A percentile compares a stretch with the other conserved stretches of the same genome.
Evolutionary conservation across 2,888 invertebrate species (phyloP).

Genomic region (Fabriciana adippe): DNA sequence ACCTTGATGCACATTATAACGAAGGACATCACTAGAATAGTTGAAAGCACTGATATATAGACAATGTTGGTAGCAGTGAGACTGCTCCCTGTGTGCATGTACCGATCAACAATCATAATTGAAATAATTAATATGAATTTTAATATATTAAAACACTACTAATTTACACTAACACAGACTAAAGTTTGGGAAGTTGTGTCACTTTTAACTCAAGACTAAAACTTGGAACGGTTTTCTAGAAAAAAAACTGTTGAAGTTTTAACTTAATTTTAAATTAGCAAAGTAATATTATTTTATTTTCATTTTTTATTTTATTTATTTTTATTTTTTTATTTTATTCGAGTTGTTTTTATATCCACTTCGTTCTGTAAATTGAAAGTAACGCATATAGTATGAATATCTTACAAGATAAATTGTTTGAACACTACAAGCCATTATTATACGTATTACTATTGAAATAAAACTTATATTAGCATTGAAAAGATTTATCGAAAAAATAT

Average conservation of each 20-base stretch:
- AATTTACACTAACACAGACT: conserved; percentile 1
- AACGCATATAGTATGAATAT: neutral
- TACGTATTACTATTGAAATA: neutral
- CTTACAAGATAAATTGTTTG: too few species aligned
- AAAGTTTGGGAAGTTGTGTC: neutral
- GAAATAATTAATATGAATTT: conserved; percentile 1
- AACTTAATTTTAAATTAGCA: neutral
- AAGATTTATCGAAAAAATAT: conserved; percentile 1
- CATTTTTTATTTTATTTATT: neutral
- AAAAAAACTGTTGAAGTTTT: conserved; percentile 35
- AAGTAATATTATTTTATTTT: too few species aligned
- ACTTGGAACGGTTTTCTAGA: conserved; percentile 28
- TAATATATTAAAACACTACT: conserved; percentile 7
- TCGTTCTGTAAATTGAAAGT: neutral
- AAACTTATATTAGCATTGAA: neutral
- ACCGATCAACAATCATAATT: conserved; percentile 18
- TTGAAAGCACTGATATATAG: conserved; percentile 47
- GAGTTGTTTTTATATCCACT: conserved; percentile 36
- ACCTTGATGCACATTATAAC: conserved; percentile 61
- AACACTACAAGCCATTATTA: too few species aligned
- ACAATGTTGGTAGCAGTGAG: conserved; percentile 37
- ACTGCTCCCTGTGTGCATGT: neutral
- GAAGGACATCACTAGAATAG: conserved; percentile 56
- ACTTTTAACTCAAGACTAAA: conserved; percentile 15
- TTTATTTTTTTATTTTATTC: neutral